phyloP scores from a whole-genome alignment of 1,140 invertebrate genomes.

The Tetragnatha versicolor region DNA sequence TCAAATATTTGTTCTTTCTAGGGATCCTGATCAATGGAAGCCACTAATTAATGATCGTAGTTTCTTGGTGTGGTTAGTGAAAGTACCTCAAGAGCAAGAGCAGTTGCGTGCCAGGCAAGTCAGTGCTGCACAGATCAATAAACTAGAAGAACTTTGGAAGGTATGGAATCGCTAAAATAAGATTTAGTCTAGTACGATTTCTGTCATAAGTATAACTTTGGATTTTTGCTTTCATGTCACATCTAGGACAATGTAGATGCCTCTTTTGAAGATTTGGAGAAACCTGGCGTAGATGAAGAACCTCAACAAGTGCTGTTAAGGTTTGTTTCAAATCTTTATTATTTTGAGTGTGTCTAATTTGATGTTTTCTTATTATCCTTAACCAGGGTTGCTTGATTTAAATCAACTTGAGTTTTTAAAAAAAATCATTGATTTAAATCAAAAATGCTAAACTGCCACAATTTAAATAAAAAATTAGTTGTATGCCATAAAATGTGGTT shows the following conservation, averaged over 20 bases:
- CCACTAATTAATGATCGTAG: slow-evolving; percentile 95
- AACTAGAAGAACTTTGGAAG: slow-evolving; percentile 98
- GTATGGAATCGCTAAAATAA: slow-evolving; percentile 57
- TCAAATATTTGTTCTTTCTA: slow-evolving; percentile 13
- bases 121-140: slow-evolving; percentile 95
- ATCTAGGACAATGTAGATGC: slow-evolving; percentile 89
- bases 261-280: slow-evolving; percentile 96
- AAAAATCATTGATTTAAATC: too few species aligned
- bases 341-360: neutral
- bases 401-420: too few species aligned
- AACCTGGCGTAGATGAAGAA: slow-evolving; percentile 96
- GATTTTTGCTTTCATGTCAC: slow-evolving; percentile 10
- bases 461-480: too few species aligned
- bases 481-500: too few species aligned
- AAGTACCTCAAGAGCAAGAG: slow-evolving; percentile 93
- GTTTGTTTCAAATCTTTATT: slow-evolving; percentile 65
- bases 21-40: slow-evolving; percentile 99
- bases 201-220: neutral
- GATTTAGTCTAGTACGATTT: neutral
- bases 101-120: slow-evolving; percentile 94
- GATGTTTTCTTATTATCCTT: neutral
- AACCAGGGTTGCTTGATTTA: too few species aligned
- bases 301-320: slow-evolving; percentile 91
- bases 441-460: too few species aligned
- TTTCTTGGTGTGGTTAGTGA: slow-evolving; percentile 96